phyloP scores from a whole-genome alignment of 2,113 vertebrate species.

The Poeciliopsis occidentalis region DNA sequence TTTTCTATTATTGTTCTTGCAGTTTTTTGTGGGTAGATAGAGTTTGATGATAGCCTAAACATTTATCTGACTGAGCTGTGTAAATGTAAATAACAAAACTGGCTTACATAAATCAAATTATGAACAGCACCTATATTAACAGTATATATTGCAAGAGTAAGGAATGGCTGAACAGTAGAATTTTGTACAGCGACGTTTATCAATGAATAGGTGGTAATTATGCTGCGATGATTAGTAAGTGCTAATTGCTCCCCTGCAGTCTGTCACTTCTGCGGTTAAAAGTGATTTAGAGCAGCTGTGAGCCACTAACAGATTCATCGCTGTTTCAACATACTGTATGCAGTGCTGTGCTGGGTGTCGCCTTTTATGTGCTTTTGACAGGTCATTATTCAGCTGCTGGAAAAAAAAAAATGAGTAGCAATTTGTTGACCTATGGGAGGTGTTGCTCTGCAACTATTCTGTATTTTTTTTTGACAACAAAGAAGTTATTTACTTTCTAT shows the following conservation, averaged over 20 bases:
- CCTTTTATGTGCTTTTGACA: conserved; percentile 19
- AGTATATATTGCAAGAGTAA: not conserved
- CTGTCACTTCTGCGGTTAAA: not conserved
- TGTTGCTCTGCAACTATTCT: not conserved
- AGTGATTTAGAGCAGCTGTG: conserved; percentile 1
- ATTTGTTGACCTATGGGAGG: not conserved
- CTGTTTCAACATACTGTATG: conserved; percentile 4
- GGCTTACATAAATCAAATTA: not conserved
- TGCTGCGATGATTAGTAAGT: not conserved
- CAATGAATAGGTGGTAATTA: conserved; percentile 1
- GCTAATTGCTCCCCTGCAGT: conserved; percentile 15
- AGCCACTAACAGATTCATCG: not conserved
- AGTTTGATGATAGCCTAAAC: not conserved
- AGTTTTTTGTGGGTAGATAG: not conserved
- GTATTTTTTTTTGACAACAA: conserved; percentile 10
- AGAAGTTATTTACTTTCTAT: not conserved
- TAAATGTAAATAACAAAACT: not conserved
- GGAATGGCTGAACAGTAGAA: not conserved
- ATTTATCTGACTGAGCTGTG: not conserved
- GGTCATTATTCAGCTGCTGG: conserved; percentile 20
- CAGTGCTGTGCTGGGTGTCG: not conserved
- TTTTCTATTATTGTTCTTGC: no score
- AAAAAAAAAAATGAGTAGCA: not conserved
- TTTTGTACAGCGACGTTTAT: not conserved
- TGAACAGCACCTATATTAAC: not conserved